Evolutionary conservation across 2,888 invertebrate genomes (phyloP), one percentile per base, ranked within the genome.

Genomic region (Nemotelus pantherinus): DNA sequence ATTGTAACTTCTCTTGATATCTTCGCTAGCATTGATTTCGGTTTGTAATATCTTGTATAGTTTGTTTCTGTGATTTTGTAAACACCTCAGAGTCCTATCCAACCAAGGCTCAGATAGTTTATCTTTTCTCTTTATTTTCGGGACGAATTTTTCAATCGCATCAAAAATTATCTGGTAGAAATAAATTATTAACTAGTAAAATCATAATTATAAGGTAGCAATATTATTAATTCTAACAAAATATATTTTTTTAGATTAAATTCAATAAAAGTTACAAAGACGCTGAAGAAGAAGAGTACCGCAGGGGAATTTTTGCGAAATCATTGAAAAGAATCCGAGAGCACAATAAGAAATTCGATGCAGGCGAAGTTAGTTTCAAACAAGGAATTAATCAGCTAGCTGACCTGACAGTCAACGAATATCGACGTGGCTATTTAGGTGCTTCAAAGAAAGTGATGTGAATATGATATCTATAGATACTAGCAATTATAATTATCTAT

Each of bases 391-490:
- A 76, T n/a, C 39, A 76, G 5, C 55, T 76, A 44, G 76, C 76
- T n/a, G 76, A 76, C 44, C 44, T 76, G 5, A 92, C 60, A 0
- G 92, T 90, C 70, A 86, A 88, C 25, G 76, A 76, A 76, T 76
- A 63, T 63, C 74, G 74, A 3, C 6, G 63, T 83, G 91, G 92
- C 68, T 74, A 60, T 74, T 74, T 74, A 44, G 72, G 72, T 43
- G 93, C 87, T 41, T 93, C 93, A 53, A 93, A 87, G 0, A 86
- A 82, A 83, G 93, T 92, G 85, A 91, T 90, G 6, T 89, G 85
- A 5, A 87, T 85, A 1, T 92, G 25, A 25, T 25, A 25, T 25
- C 25, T 25, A 25, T 25, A 25, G 25, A 25, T 25, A 25, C 25
- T 25, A 25, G 25, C 25, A 25, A 25, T 25, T 25, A 25, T 25